Conservation (phyloP, 2,888 invertebrate species). For the Cyclophora punctaria region DNA sequence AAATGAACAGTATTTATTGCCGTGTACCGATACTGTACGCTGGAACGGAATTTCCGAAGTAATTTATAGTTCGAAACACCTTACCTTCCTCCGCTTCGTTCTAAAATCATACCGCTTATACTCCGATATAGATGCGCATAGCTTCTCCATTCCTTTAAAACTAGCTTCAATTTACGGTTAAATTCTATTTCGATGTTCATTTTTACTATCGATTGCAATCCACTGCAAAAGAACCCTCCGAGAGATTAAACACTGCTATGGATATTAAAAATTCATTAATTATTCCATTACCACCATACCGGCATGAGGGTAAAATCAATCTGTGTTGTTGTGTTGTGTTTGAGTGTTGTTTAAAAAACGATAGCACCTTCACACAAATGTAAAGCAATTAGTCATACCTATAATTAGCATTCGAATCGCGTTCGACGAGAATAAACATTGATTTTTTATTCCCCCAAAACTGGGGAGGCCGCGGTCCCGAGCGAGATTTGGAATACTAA, state of each 20-base stretch:
- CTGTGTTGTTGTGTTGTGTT: constrained; percentile 25
- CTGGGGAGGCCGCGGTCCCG: constrained; percentile 51
- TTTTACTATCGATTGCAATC: no score
- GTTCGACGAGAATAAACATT: constrained; percentile 69
- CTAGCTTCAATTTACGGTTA: constrained; percentile 1
- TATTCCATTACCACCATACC: constrained; percentile 25
- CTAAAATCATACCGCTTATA: constrained; percentile 12
- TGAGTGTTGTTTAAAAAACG: constrained; percentile 38
- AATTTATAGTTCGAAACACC: constrained; percentile 64
- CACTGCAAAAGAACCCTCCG: constrained; percentile 1
- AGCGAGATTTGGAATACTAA: constrained; percentile 66
- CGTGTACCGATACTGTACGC: constrained; percentile 50
- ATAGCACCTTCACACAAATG: constrained; percentile 51
- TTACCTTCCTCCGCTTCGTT: constrained; percentile 32
- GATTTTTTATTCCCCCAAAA: constrained; percentile 73
- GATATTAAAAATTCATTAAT: constrained; percentile 28
- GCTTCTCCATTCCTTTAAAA: not conserved
- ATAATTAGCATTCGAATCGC: constrained; percentile 70
- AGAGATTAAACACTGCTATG: constrained; percentile 15
- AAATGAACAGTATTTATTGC: constrained; percentile 69
- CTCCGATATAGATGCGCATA: not conserved
- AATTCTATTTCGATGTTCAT: constrained; percentile 3
- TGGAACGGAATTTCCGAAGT: constrained; percentile 57
- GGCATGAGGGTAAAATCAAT: constrained; percentile 33
- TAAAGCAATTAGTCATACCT: constrained; percentile 65